Evolutionary conservation across 2,113 vertebrate species (phyloP).

Genomic region (Engystomops pustulosus): DNA sequence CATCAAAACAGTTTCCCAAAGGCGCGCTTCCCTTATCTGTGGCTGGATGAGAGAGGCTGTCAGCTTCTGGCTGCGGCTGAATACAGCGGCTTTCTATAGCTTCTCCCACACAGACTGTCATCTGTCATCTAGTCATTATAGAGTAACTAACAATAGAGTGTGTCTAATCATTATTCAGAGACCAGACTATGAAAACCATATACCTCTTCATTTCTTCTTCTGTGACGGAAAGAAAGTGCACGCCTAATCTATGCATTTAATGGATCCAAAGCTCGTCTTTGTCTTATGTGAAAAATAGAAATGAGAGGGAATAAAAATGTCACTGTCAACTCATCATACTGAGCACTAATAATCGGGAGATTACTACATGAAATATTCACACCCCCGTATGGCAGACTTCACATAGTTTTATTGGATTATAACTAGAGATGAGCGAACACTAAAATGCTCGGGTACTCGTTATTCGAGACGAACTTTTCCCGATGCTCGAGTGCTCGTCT

Average conservation of each 20-base stretch:
- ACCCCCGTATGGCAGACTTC: not conserved
- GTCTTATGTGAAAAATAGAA: not conserved
- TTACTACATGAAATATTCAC: not conserved
- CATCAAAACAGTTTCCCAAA: conserved; percentile 24
- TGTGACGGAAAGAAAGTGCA: not conserved
- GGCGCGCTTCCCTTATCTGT: conserved; percentile 40
- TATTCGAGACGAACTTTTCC: too few relatives aligned
- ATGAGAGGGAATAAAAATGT: conserved; percentile 19
- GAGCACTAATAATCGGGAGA: not conserved
- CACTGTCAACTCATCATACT: not conserved
- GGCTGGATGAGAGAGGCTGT: conserved; percentile 43
- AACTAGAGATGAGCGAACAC: too few relatives aligned
- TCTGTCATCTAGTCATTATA: conserved; percentile 52
- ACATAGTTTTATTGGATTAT: not conserved
- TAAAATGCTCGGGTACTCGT: too few relatives aligned
- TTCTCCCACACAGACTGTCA: conserved; percentile 47
- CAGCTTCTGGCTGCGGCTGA: conserved; percentile 46
- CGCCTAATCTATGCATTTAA: conserved; percentile 14
- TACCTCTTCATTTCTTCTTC: conserved; percentile 21
- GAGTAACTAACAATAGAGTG: conserved; percentile 47
- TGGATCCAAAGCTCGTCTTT: conserved; percentile 11
- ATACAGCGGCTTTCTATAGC: conserved; percentile 22
- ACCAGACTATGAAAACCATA: conserved; percentile 38
- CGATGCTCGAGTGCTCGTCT: too few relatives aligned
- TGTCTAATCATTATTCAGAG: conserved; percentile 49